phyloP scores from a whole-genome alignment of 2,113 vertebrate genomes.

The Rana temporaria region DNA sequence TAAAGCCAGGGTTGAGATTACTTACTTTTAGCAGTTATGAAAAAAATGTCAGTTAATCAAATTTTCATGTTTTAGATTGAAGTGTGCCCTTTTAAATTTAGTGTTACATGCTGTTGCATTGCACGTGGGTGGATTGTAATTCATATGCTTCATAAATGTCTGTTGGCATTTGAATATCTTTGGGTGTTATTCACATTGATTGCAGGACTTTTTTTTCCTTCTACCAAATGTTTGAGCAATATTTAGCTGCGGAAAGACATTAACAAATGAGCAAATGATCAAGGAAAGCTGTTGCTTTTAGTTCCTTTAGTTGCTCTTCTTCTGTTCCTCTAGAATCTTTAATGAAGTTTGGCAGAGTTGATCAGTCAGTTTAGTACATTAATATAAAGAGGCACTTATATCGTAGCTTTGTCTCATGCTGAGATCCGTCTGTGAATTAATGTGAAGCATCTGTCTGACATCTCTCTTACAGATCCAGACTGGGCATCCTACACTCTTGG shows the following conservation, averaged over 20 bases:
- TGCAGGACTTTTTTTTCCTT: neutral
- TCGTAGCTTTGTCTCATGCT: no score
- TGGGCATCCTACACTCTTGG: conserved; percentile 94
- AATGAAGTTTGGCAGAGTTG: no score
- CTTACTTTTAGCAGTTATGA: no score
- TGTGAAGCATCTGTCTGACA: neutral
- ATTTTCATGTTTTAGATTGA: no score
- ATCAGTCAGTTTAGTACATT: no score
- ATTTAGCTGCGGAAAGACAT: neutral
- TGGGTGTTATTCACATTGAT: conserved; percentile 7
- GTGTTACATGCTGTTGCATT: neutral
- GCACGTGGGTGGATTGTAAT: neutral
- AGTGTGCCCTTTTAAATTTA: neutral
- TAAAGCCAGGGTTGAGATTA: no score
- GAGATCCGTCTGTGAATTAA: neutral
- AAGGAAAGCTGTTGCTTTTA: neutral
- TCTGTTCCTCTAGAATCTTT: neutral
- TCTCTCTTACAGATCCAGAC: conserved; percentile 84
- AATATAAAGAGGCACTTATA: no score
- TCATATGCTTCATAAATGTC: conserved; percentile 12
- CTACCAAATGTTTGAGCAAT: neutral
- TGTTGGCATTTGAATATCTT: neutral
- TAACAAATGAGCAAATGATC: neutral
- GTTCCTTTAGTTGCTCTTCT: no score
- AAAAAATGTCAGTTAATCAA: no score